phyloP scores from a whole-genome alignment of 2,888 invertebrate species.

The Hyposoter dolosus region DNA sequence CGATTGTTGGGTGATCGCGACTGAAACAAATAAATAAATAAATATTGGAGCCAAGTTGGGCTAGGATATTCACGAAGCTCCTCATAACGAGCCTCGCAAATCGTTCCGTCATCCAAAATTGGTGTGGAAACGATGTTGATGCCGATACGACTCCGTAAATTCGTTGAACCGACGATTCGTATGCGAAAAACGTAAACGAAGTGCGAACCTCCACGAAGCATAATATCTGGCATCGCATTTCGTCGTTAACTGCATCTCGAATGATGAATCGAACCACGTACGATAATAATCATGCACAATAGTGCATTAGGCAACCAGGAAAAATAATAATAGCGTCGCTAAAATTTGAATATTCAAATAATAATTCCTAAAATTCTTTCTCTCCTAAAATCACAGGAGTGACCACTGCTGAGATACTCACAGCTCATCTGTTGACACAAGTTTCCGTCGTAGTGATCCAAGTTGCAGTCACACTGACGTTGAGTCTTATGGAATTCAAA shows the following conservation, averaged over 20 bases:
- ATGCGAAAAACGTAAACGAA: slow-evolving; percentile 37
- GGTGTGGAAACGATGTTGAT: slow-evolving; percentile 48
- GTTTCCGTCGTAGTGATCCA: slow-evolving; percentile 91
- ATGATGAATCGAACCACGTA: slow-evolving; percentile 1
- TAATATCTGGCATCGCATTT: slow-evolving; percentile 1
- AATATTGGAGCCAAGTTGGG: not conserved
- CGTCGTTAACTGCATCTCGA: slow-evolving; percentile 21
- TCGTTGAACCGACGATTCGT: slow-evolving; percentile 52
- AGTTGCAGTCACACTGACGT: slow-evolving; percentile 87
- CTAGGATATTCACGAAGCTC: slow-evolving; percentile 18
- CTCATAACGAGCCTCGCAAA: not conserved
- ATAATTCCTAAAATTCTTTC: slow-evolving; percentile 45
- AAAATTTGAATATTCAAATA: not conserved
- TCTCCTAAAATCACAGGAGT: slow-evolving; percentile 86
- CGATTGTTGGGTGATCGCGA: too few species aligned
- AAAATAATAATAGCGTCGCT: not conserved
- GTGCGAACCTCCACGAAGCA: slow-evolving; percentile 20
- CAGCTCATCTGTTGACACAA: slow-evolving; percentile 93
- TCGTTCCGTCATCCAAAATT: slow-evolving; percentile 60
- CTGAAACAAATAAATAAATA: not conserved
- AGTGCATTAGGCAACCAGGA: not conserved
- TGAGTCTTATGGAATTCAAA: slow-evolving; percentile 88
- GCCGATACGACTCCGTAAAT: slow-evolving; percentile 19
- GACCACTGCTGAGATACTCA: slow-evolving; percentile 91
- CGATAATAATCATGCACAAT: not conserved